These are phyloP conservation scores for Hypomecis punctinalis DNA, from an alignment of 2,888 invertebrate genomes.

Conservation along the genomic window DNA sequence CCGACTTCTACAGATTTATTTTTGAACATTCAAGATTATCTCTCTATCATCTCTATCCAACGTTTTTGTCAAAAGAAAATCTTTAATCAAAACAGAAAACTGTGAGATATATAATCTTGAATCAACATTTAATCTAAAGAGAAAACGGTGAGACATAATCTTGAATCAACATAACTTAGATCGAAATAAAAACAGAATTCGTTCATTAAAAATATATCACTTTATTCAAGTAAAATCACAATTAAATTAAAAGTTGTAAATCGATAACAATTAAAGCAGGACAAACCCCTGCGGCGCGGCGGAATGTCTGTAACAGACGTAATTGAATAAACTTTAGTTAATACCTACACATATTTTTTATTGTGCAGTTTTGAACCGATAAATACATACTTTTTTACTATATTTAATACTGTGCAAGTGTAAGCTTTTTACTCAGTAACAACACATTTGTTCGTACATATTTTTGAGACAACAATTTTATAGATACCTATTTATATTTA, in stretches of 20 bases:
- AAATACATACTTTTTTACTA: conserved; percentile 2
- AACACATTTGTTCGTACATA: conserved; percentile 32
- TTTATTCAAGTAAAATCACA: conserved; percentile 68
- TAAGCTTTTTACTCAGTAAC: conserved; percentile 13
- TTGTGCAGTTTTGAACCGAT: background rate
- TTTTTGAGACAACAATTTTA: conserved; percentile 42
- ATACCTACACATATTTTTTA: background rate
- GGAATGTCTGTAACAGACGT: conserved; percentile 20
- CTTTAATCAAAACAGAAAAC: too few species aligned
- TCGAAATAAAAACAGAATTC: conserved; percentile 33
- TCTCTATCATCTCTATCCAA: too few species aligned
- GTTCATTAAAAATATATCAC: conserved; percentile 74
- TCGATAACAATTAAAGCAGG: conserved; percentile 2
- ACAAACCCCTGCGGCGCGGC: conserved; percentile 12
- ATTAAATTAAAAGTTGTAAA: conserved; percentile 46
- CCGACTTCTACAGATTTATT: too few species aligned
- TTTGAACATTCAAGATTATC: too few species aligned
- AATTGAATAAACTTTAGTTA: background rate
- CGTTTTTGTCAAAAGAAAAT: too few species aligned
- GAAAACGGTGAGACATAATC: too few species aligned
- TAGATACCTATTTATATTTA: conserved; percentile 5
- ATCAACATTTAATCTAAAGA: too few species aligned
- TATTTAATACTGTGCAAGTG: conserved; percentile 32
- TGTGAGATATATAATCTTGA: too few species aligned
- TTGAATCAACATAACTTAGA: background rate